Evolutionary conservation across 2,113 vertebrate genomes (phyloP).

Genomic region (Salvelinus alpinus): DNA sequence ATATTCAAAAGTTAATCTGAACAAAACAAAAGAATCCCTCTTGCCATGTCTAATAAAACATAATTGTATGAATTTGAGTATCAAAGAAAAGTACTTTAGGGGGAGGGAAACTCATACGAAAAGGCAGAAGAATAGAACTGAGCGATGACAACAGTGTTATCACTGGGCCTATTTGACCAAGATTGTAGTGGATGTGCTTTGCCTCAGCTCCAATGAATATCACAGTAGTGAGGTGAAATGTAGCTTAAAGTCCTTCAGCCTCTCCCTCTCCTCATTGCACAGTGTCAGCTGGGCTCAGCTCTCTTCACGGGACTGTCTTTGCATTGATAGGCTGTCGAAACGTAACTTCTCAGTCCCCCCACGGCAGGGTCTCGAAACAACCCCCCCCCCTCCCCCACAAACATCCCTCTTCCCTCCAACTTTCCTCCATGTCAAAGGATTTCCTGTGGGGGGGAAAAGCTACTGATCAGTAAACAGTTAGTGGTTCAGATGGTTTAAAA

Average conservation of each 20-base stretch:
- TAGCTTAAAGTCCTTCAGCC: neutral
- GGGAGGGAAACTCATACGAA: neutral
- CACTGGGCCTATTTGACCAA: neutral
- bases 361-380: too few relatives aligned
- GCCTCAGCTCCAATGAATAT: conserved; percentile 1
- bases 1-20: neutral
- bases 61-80: neutral
- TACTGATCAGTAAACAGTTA: neutral
- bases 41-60: neutral
- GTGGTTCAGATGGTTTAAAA: neutral
- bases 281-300: conserved; percentile 3
- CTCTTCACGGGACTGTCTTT: neutral
- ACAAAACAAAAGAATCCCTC: neutral
- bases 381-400: too few relatives aligned
- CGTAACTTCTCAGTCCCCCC: neutral
- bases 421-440: too few relatives aligned
- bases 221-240: neutral
- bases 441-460: neutral
- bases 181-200: conserved; percentile 25
- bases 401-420: too few relatives aligned
- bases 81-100: neutral
- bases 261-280: neutral
- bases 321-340: neutral
- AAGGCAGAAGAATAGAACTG: conserved; percentile 9
- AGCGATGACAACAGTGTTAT: neutral